A percentile compares a stretch with the other conserved stretches of the same genome.
These are phyloP conservation scores for Hofmannophila pseudospretella DNA, from an alignment of 2,888 invertebrate genomes.

Conservation along the genomic window DNA sequence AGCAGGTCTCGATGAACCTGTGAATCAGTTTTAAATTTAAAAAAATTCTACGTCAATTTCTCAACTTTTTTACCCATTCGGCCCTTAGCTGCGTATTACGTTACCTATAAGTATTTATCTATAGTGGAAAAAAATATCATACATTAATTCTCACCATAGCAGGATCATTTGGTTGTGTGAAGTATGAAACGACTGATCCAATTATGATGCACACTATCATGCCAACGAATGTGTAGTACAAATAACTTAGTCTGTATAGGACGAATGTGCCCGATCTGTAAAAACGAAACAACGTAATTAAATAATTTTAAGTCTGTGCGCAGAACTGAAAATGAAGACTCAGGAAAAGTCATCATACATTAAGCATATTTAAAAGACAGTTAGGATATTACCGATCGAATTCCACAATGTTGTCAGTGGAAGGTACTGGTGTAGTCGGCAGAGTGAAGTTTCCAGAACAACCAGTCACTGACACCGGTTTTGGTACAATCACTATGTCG, in stretches of 20 bases:
- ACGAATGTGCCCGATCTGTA: constrained; percentile 79
- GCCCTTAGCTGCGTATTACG: no score
- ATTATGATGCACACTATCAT: constrained; percentile 80
- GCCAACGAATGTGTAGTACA: constrained; percentile 88
- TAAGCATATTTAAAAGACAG: no score
- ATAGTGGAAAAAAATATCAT: no score
- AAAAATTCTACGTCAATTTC: not conserved
- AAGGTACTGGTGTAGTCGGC: constrained; percentile 18
- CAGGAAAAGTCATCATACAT: no score
- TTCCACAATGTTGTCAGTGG: constrained; percentile 28
- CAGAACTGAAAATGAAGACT: no score
- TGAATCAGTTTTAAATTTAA: not conserved
- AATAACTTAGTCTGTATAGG: constrained; percentile 84
- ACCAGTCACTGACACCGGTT: constrained; percentile 79
- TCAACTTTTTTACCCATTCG: not conserved
- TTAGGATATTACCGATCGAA: constrained; percentile 63
- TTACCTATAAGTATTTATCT: no score
- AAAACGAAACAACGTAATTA: no score
- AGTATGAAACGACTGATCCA: constrained; percentile 82
- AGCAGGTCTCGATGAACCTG: constrained; percentile 79
- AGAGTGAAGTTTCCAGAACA: constrained; percentile 56
- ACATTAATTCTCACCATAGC: constrained; percentile 52
- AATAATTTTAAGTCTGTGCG: no score
- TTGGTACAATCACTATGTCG: constrained; percentile 77
- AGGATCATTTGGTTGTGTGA: constrained; percentile 80